Base-by-base conservation (phyloP, 2,888 invertebrate genomes). In the Omphaloscelis lunosa region DNA sequence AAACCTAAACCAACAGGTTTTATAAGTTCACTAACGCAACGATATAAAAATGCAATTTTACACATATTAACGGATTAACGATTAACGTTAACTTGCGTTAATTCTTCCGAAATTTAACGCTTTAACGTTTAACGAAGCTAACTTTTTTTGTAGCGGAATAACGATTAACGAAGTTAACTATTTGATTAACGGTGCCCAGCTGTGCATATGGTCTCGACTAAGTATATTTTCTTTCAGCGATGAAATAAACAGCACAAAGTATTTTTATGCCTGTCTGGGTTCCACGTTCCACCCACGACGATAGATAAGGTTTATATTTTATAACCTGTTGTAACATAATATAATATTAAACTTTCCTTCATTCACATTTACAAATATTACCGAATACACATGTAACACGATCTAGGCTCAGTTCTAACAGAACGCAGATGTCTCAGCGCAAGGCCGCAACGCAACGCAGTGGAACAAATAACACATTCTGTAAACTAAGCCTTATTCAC, bases 361-460 rank as follows among this genome's bases (percentile, higher is more conserved):
- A n/a, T 62, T 23, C 45, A 56, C 34, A 34, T 45, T 15, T 9
- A 15, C 6, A 34, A 45, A 73, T 73, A 56, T 39, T 61, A 27
- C 39, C 20, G 66, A 59, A 61, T 65, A 75, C 51, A n/a, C 63
- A 6, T 51, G 80, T 53, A 72, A 72, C 51, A 23, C 15, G 48
- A 84, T 70, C 65, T 53, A 39, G 51, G 29, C n/a, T 29, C 48
- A n/a, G 23, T 12, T 23, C 53, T 11, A 45, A 66, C 45, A 72
- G 34, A 34, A 34, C 45, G 56, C 62, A n/a, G 39, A 41, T n/a
- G 51, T 72, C 48, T 9, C 6, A 20, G 27, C 11, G 20, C 75
- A 62, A 86, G 72, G 75, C 75, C 61, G 58, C n/a, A 48, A 53
- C 65, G 59, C 70, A 56, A 66, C 61, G 34, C 63, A 29, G 59